Evolutionary conservation across 2,888 invertebrate species (phyloP), one percentile per base, ranked within the genome.

Genomic region (Clivina fossor): DNA sequence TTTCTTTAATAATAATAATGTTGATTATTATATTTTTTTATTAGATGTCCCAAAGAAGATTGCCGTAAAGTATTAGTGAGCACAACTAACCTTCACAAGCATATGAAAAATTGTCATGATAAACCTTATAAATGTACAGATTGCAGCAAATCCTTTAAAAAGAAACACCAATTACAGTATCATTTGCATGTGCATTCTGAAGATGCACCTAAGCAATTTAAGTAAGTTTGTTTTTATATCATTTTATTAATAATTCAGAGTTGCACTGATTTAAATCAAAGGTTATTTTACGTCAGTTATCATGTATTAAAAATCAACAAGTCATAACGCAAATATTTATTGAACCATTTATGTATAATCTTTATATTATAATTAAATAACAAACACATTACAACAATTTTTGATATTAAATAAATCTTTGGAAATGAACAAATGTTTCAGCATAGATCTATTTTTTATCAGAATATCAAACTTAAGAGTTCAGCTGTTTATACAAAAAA

Each of bases 1-100:
- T 11, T 15, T 3, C 2, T 35, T 3, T 35, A 24, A 7, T 24
- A 24, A 24, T 24, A 7, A 35, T 35, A 15, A 8, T 3, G 15
- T 15, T 35, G 15, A n/a, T 13, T 35, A 13, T 13, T 13, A 35
- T 35, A 35, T 35, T 8, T 13, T 7, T 18, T 49, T 8, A 33
- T n/a, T 54, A 3, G 61, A 64, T 30, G 62, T 61, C 37, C 41
- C 37, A 11, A 65, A 63, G 20, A 47, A 59, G 72, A 69, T 59
- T 64, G 65, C 61, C 38, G 19, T 16, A 16, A 24, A n/a, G 16
- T 20, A 30, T 43, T 53, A 19, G 40, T 26, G 9, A 19, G 33
- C 22, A 33, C 47, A 48, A 15, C 9, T 13, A 48, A 24, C 47
- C 22, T 26, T 26, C 26, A 28, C 15, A 9, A 40, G 20, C 55